Conservation (phyloP, 2,797 vertebrate genomes). For the Melopsittacus undulatus region DNA sequence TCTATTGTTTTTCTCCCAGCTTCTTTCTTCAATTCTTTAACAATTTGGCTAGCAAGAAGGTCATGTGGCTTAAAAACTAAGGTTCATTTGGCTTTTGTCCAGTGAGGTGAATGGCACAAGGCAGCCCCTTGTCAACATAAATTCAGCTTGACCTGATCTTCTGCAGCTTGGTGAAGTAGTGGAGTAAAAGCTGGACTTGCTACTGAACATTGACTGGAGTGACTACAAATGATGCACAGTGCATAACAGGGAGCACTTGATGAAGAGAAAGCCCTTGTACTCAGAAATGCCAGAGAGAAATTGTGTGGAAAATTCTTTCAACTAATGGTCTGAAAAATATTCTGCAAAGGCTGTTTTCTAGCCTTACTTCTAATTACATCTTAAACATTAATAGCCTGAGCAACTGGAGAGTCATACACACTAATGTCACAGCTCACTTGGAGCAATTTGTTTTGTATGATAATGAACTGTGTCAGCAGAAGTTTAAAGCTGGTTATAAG, state of each 20-base stretch:
- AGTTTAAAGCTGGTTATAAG: background rate
- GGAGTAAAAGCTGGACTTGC: background rate
- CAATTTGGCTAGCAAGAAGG: background rate
- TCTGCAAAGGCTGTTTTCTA: slow-evolving; percentile 65
- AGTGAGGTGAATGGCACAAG: background rate
- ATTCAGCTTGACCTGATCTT: background rate
- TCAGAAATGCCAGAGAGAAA: slow-evolving; percentile 57
- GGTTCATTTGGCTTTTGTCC: background rate
- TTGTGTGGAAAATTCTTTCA: slow-evolving; percentile 69
- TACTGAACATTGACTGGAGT: background rate
- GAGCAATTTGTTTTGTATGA: slow-evolving; percentile 57
- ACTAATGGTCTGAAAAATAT: slow-evolving; percentile 71
- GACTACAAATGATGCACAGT: background rate
- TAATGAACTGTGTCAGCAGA: slow-evolving; percentile 61
- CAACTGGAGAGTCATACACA: slow-evolving; percentile 23
- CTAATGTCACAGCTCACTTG: slow-evolving; percentile 59
- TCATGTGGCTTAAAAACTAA: background rate
- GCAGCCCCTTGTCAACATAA: background rate
- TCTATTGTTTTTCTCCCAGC: background rate
- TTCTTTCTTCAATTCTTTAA: background rate
- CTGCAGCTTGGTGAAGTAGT: background rate
- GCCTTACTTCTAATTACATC: slow-evolving; percentile 59
- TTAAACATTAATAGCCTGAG: slow-evolving; percentile 59
- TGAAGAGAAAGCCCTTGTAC: slow-evolving; percentile 25
- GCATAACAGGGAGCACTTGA: background rate